A percentile compares a stretch with the other conserved stretches of the same genome.
These are phyloP conservation scores for Pygoscelis antarcticus DNA, from an alignment of 2,113 vertebrate genomes.

Conservation along the genomic window DNA sequence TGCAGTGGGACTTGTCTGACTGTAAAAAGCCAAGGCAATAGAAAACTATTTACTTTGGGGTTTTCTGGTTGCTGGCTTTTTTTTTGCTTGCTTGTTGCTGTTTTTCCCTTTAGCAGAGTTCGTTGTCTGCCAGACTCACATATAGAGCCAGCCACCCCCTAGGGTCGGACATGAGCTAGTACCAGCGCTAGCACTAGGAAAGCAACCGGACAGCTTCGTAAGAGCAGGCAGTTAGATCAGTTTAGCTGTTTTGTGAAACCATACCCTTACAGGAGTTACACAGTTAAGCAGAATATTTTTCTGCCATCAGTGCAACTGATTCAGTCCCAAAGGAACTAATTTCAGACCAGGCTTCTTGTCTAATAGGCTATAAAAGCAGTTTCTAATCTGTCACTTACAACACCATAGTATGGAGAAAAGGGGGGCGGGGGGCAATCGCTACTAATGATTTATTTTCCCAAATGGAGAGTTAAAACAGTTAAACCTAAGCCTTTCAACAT, in stretches of 20 bases:
- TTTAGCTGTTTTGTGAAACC: not conserved
- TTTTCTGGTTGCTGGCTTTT: not conserved
- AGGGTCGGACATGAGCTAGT: not conserved
- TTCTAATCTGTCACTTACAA: conserved; percentile 35
- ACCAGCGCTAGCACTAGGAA: not conserved
- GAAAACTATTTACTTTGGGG: not conserved
- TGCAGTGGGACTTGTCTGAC: not conserved
- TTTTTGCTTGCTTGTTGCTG: not conserved
- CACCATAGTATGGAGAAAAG: not conserved
- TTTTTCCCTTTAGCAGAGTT: not conserved
- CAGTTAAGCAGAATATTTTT: not conserved
- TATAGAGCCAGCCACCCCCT: not conserved
- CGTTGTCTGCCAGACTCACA: not conserved
- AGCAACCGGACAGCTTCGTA: not conserved
- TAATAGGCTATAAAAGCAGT: conserved; percentile 29
- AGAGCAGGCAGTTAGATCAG: not conserved
- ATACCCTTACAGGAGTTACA: not conserved
- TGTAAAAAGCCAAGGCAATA: not conserved
- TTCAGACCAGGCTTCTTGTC: conserved; percentile 44
- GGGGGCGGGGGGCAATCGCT: not conserved
- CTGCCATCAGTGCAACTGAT: conserved; percentile 28
- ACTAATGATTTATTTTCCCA: conserved; percentile 3
- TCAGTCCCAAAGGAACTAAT: conserved; percentile 31
- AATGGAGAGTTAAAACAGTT: not conserved
- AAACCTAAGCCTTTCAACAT: not conserved